Evolutionary conservation across 1,140 invertebrate species (phyloP), one percentile per base, ranked within the genome.

Genomic region (Temnothorax longispinosus): DNA sequence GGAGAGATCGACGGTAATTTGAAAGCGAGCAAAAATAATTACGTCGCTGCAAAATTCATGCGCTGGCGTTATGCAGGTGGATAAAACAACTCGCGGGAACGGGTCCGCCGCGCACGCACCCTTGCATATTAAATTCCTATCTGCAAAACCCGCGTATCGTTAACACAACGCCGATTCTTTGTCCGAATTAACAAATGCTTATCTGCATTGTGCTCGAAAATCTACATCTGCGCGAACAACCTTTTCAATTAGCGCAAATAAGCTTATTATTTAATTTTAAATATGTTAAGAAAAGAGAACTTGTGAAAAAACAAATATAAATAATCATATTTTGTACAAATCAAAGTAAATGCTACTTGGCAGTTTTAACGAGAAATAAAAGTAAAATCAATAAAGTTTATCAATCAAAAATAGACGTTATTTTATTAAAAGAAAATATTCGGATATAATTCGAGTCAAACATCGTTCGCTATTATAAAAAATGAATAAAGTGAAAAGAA

Each of bases 91-190:
- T 47, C 67, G 54, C 38, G 54, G 56, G 44, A 84, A 75, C 13
- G 27, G 27, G 54, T 60, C 38, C 52, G 27, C 35, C 52, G 54
- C 67, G 54, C 13, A 82, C 80, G 80, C 76, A 80, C 32, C 76
- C 44, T 80, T 35, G 76, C 67, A 82, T 74, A 82, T 82, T 82
- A 82, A 82, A 82, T 82, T 82, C 41, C 67, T 74, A 47, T 41
- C 67, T 47, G n/a, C 69, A 75, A 75, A 75, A 84, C 41, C 69
- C 69, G 56, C 38, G 80, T 60, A 84, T 75, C 54, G 80, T 84
- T 60, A 60, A 84, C 80, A 60, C 80, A 60, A 84, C 41, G 54
- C 4, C 15, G 13, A 54, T 72, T 84, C 80, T 75, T 84, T 74
- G 67, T 82, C 27, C 54, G 32, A 74, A 84, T 75, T 84, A 84